Evolutionary conservation across 2,797 vertebrate genomes (phyloP).

Genomic region (Knipowitschia caucasica): DNA sequence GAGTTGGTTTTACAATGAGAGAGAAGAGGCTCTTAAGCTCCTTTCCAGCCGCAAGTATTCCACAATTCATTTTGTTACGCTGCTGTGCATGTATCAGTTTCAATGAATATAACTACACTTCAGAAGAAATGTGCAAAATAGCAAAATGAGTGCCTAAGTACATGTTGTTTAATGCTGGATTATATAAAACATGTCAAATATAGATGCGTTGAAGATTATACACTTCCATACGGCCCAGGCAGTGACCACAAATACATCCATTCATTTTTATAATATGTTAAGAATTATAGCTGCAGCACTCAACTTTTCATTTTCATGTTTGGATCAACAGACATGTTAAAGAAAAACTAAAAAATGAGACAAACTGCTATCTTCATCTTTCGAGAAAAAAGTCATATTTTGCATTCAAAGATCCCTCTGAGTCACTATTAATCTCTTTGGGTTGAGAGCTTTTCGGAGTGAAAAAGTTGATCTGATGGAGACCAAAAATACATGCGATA

Average conservation of each 20-base stretch:
- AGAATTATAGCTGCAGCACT: no score
- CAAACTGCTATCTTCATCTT: no score
- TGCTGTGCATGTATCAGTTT: not conserved
- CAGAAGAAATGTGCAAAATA: not conserved
- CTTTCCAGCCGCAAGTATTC: slow-evolving; percentile 1
- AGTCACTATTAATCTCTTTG: no score
- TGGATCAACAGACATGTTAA: no score
- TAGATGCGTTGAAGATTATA: not conserved
- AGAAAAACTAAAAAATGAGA: no score
- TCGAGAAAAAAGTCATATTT: no score
- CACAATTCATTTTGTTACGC: slow-evolving; percentile 1
- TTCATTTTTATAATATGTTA: no score
- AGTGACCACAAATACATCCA: slow-evolving; percentile 1
- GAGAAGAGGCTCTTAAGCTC: slow-evolving; percentile 23
- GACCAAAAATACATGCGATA: no score
- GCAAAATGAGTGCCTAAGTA: not conserved
- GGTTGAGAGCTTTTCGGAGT: no score
- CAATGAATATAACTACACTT: not conserved
- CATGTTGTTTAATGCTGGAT: not conserved
- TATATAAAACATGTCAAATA: not conserved
- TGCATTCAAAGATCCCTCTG: no score
- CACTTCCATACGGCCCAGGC: not conserved
- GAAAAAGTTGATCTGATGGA: no score
- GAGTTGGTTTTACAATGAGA: slow-evolving; percentile 31
- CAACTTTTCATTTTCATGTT: no score